phyloP scores from a whole-genome alignment of 2,888 invertebrate genomes.

The Nemurella pictetii region DNA sequence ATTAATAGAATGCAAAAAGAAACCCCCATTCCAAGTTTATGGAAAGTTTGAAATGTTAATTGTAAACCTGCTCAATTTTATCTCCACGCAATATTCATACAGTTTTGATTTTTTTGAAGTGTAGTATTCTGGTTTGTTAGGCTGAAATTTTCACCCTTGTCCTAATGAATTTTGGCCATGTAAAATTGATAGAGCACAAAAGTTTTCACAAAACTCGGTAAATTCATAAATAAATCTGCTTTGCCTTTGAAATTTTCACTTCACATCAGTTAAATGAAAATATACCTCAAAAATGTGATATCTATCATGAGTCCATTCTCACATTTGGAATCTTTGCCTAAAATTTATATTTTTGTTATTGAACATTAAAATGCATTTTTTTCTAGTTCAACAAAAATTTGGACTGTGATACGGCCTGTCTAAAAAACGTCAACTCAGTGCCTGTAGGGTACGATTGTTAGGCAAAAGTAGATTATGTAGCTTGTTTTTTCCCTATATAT shows the following conservation, averaged over 20 bases:
- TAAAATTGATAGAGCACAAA: background rate
- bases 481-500: background rate
- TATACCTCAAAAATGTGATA: background rate
- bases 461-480: background rate
- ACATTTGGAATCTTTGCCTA: background rate
- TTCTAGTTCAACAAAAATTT: background rate
- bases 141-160: no score
- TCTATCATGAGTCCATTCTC: background rate
- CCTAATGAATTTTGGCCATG: no score
- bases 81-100: background rate
- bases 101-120: background rate
- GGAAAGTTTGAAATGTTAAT: background rate
- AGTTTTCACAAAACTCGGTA: background rate
- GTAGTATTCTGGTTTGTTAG: background rate
- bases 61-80: background rate
- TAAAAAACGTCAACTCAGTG: slow-evolving; percentile 8
- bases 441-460: slow-evolving; percentile 11
- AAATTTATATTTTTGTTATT: background rate
- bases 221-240: background rate
- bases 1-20: background rate
- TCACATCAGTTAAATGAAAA: background rate
- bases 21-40: background rate
- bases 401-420: slow-evolving; percentile 1
- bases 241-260: background rate
- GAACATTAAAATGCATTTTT: background rate